phyloP scores from a whole-genome alignment of 1,140 invertebrate genomes.

The Drosophila sucinea region DNA sequence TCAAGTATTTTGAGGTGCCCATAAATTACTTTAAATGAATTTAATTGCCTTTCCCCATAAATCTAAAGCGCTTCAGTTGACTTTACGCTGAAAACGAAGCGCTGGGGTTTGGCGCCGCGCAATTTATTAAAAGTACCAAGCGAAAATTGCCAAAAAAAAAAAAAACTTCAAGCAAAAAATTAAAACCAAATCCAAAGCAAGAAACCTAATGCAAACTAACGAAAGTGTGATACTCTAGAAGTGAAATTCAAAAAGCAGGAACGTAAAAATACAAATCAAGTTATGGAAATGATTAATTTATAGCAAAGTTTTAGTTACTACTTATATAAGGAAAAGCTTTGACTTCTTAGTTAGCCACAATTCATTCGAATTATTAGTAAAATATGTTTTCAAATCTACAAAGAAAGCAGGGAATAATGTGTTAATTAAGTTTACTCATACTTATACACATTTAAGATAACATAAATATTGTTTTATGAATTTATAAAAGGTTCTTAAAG shows the following conservation, averaged over 20 bases:
- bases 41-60: slow-evolving; percentile 75
- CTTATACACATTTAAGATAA: background rate
- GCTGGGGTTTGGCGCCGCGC: slow-evolving; percentile 68
- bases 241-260: background rate
- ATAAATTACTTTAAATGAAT: slow-evolving; percentile 78
- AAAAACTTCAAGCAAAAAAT: slow-evolving; percentile 14
- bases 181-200: background rate
- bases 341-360: background rate
- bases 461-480: no score
- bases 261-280: background rate
- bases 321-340: background rate
- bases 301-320: background rate
- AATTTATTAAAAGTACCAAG: slow-evolving; percentile 73
- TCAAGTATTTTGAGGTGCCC: slow-evolving; percentile 50
- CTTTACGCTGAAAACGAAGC: slow-evolving; percentile 70
- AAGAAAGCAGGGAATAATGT: no score
- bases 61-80: slow-evolving; percentile 79
- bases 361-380: background rate
- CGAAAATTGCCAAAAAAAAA: slow-evolving; percentile 42
- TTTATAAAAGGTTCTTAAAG: no score
- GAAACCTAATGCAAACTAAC: background rate
- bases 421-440: no score
- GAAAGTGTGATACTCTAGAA: slow-evolving; percentile 23
- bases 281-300: background rate
- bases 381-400: background rate